These are phyloP conservation scores for Morone saxatilis DNA, from an alignment of 2,113 vertebrate species.

Conservation along the genomic window DNA sequence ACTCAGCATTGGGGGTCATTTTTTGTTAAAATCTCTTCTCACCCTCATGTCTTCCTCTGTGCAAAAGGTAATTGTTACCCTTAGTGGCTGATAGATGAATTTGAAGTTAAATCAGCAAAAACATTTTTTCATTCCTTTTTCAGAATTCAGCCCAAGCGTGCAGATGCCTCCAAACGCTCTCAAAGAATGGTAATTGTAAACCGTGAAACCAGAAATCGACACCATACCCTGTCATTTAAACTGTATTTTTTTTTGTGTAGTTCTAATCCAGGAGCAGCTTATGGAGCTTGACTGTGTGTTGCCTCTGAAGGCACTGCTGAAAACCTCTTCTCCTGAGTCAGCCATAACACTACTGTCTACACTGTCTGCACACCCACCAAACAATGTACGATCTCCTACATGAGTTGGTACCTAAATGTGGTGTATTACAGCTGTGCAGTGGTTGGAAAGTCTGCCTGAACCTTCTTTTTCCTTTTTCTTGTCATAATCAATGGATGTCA, in stretches of 20 bases:
- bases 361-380: constrained; percentile 79
- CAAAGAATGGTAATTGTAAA: constrained; percentile 81
- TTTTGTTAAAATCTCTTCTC: constrained; percentile 82
- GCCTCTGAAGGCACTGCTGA: constrained; percentile 80
- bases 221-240: background rate
- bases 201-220: background rate
- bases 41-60: constrained; percentile 85
- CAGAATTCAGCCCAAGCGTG: constrained; percentile 89
- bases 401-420: background rate
- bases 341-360: constrained; percentile 82
- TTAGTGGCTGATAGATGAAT: background rate
- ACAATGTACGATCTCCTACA: constrained; percentile 76
- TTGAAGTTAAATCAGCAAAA: background rate
- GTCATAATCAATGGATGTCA: background rate
- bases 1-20: constrained; percentile 76
- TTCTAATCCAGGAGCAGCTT: constrained; percentile 78
- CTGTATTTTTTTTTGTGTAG: constrained; percentile 61
- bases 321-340: constrained; percentile 63
- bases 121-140: background rate
- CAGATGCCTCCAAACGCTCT: constrained; percentile 85
- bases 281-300: constrained; percentile 79
- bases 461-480: background rate
- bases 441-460: background rate
- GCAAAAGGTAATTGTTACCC: constrained; percentile 79
- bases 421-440: background rate